Percentiles rank a stretch among this genome's conserved stretches.
These are phyloP conservation scores for Oxystoma pomonae DNA, from an alignment of 2,888 invertebrate species.

Conservation along the genomic window DNA sequence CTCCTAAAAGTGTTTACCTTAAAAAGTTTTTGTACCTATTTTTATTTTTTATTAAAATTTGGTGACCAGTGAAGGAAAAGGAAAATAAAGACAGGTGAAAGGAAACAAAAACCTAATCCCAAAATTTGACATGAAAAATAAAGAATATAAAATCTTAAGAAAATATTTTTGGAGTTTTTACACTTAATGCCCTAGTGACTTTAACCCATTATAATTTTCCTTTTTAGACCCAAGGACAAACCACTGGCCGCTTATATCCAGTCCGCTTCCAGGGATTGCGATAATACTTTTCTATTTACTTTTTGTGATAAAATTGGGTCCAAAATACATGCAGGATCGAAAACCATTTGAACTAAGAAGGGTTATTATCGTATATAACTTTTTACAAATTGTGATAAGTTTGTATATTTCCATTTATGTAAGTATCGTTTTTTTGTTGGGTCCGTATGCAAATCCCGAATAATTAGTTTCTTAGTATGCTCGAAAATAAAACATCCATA, in stretches of 20 bases:
- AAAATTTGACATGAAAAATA: no score
- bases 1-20: no score
- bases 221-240: slow-evolving; percentile 59
- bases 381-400: slow-evolving; percentile 81
- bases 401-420: slow-evolving; percentile 77
- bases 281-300: slow-evolving; percentile 66
- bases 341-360: slow-evolving; percentile 79
- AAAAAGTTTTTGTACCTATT: no score
- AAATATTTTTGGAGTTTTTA: no score
- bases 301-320: slow-evolving; percentile 75
- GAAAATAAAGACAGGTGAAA: no score
- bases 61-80: no score
- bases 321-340: slow-evolving; percentile 80
- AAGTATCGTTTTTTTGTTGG: slow-evolving; percentile 26
- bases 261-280: slow-evolving; percentile 60
- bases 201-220: no score
- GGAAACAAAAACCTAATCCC: no score
- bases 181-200: no score
- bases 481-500: neutral
- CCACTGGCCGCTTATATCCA: slow-evolving; percentile 67
- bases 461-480: neutral
- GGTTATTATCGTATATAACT: slow-evolving; percentile 80
- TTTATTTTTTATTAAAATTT: no score
- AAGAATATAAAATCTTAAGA: no score
- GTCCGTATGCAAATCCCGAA: neutral